phyloP scores from a whole-genome alignment of 2,797 vertebrate species.

The Eulemur rubriventer region DNA sequence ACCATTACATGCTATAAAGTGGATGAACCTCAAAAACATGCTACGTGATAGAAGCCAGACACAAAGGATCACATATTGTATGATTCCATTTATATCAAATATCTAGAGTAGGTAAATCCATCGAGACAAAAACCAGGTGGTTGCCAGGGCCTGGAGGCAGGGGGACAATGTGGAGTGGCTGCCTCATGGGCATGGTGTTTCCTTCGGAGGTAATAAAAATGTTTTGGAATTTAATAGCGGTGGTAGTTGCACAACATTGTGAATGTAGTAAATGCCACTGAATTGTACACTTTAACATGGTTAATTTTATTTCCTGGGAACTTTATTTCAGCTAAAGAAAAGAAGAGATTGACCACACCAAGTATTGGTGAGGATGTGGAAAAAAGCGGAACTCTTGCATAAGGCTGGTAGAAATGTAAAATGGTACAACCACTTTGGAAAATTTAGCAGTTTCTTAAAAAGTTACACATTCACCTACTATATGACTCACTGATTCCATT shows the following conservation, averaged over 20 bases:
- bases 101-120: not conserved
- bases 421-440: not conserved
- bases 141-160: not conserved
- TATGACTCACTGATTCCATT: not conserved
- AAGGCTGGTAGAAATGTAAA: not conserved
- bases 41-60: not conserved
- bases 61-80: not conserved
- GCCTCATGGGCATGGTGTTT: not conserved
- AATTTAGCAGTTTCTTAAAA: not conserved
- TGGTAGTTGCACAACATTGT: not conserved
- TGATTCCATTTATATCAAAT: not conserved
- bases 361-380: not conserved
- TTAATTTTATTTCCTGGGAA: not conserved
- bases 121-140: not conserved
- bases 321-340: not conserved
- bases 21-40: not conserved
- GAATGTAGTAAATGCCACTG: not conserved
- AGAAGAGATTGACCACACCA: not conserved
- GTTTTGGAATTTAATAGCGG: not conserved
- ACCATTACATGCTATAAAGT: not conserved
- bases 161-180: not conserved
- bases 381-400: not conserved
- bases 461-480: not conserved
- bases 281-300: not conserved
- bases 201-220: not conserved